Evolutionary conservation across 2,797 vertebrate species (phyloP).

Genomic region (Centropyge bicolor): DNA sequence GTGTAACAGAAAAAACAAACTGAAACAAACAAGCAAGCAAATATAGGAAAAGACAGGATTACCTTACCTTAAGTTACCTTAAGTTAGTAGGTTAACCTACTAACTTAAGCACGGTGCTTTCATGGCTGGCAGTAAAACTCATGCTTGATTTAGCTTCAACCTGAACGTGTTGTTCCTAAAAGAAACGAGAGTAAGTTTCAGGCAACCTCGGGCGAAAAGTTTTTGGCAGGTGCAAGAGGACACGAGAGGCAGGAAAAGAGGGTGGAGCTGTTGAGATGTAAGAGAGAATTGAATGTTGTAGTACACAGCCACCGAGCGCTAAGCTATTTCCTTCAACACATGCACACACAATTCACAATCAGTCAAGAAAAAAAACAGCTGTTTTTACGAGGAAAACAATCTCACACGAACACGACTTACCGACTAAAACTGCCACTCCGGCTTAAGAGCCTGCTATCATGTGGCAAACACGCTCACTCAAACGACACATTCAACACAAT

Average conservation of each 20-base stretch:
- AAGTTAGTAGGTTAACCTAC: background rate
- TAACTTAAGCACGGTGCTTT: background rate
- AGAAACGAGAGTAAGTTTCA: background rate
- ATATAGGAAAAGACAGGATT: too few relatives aligned
- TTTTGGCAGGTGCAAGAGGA: background rate
- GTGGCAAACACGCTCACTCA: background rate
- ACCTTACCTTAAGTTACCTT: too few relatives aligned
- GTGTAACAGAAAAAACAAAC: too few relatives aligned
- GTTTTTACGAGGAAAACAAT: slow-evolving; percentile 31
- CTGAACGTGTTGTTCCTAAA: background rate
- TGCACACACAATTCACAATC: slow-evolving; percentile 4
- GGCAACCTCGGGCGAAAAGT: background rate
- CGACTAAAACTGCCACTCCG: slow-evolving; percentile 34
- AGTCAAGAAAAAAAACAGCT: slow-evolving; percentile 33
- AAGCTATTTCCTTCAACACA: slow-evolving; percentile 23
- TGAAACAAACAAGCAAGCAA: too few relatives aligned
- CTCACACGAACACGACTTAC: slow-evolving; percentile 30
- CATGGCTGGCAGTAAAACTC: background rate
- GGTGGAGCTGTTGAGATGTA: slow-evolving; percentile 13
- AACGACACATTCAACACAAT: background rate
- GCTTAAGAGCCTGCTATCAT: slow-evolving; percentile 25
- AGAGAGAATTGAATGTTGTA: background rate
- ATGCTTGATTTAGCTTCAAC: background rate
- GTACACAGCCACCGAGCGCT: background rate
- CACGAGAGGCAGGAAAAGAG: background rate